phyloP scores from a whole-genome alignment of 2,888 invertebrate species.

The Leucoma salicis region DNA sequence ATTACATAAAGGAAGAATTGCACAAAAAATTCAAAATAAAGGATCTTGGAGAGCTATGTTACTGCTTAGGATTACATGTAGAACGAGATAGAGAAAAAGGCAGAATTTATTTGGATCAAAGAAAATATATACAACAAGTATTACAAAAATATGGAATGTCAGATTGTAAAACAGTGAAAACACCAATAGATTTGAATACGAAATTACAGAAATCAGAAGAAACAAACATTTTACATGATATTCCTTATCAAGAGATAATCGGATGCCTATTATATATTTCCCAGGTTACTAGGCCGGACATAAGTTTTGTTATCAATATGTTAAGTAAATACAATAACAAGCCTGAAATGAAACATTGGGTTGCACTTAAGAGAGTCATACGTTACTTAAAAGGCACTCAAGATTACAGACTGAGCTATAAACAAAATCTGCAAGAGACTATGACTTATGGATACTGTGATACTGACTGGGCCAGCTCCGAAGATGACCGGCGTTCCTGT shows the following conservation, averaged over 20 bases:
- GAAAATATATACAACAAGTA: conserved; percentile 2
- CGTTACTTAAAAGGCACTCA: conserved; percentile 27
- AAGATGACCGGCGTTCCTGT: conserved; percentile 21
- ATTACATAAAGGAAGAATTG: conserved; percentile 8
- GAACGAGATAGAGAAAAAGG: conserved; percentile 3
- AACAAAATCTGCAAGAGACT: conserved; percentile 8
- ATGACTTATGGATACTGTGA: conserved; percentile 20
- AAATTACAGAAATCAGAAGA: conserved; percentile 3
- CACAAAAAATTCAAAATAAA: conserved; percentile 17
- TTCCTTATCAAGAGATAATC: conserved; percentile 17
- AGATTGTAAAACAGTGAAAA: conserved; percentile 4
- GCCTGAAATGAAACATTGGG: conserved; percentile 10
- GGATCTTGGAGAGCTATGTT: conserved; percentile 17
- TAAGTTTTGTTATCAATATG: conserved; percentile 12
- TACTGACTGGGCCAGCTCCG: conserved; percentile 29
- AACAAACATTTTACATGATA: conserved; percentile 3
- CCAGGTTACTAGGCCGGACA: conserved; percentile 14
- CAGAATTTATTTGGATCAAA: conserved; percentile 7
- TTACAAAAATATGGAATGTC: conserved; percentile 3
- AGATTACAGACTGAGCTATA: conserved; percentile 11
- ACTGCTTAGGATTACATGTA: conserved; percentile 1
- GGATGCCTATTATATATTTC: conserved; percentile 20
- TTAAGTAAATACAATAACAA: conserved; percentile 21
- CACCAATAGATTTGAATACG: conserved; percentile 4
- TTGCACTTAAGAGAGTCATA: conserved; percentile 21